These are phyloP conservation scores for Hirtodrosophila duncani DNA, from an alignment of 2,888 invertebrate species.

Conservation along the genomic window DNA sequence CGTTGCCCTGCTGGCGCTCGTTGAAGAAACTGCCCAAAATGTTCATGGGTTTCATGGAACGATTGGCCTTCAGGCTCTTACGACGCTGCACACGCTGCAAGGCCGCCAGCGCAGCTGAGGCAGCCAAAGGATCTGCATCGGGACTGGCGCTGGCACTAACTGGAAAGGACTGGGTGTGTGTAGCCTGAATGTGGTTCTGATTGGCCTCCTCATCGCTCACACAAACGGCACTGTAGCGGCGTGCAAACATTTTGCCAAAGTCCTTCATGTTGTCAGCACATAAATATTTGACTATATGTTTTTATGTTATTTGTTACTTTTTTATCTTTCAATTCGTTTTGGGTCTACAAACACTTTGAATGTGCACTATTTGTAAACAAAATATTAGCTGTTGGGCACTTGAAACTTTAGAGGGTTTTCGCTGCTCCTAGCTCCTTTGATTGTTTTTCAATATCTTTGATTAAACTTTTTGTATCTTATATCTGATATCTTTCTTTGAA, in stretches of 20 bases:
- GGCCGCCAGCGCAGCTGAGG: slow-evolving; percentile 32
- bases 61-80: slow-evolving; percentile 77
- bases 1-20: slow-evolving; percentile 73
- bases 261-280: slow-evolving; percentile 81
- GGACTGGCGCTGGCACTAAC: too few relatives aligned
- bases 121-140: slow-evolving; percentile 28
- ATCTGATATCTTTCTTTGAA: slow-evolving; percentile 15
- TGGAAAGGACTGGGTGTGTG: slow-evolving; percentile 20
- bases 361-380: slow-evolving; percentile 1
- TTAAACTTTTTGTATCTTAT: slow-evolving; percentile 16
- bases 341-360: slow-evolving; percentile 3
- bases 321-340: neutral
- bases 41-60: slow-evolving; percentile 76
- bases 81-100: slow-evolving; percentile 48
- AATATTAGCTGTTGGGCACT: slow-evolving; percentile 27
- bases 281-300: neutral
- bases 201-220: slow-evolving; percentile 69
- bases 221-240: slow-evolving; percentile 81
- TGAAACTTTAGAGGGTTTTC: slow-evolving; percentile 33
- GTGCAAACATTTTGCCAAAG: slow-evolving; percentile 81
- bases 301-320: slow-evolving; percentile 1
- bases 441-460: slow-evolving; percentile 5
- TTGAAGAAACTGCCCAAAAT: slow-evolving; percentile 79
- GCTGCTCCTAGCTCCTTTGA: slow-evolving; percentile 49
- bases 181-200: slow-evolving; percentile 19